Evolutionary conservation across 1,140 invertebrate genomes (phyloP).

Genomic region (Zaprionus vittiger): DNA sequence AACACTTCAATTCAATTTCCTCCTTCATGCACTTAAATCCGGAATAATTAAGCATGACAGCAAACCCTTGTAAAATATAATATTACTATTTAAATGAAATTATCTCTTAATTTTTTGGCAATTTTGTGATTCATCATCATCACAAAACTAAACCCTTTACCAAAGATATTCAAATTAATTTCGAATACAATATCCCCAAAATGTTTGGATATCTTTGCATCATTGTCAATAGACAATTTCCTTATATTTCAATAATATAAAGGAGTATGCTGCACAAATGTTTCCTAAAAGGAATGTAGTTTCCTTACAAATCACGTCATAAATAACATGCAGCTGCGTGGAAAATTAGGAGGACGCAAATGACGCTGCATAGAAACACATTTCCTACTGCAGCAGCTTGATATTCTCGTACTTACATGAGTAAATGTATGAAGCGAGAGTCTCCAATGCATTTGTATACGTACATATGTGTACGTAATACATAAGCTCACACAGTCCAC

Average conservation of each 20-base stretch:
- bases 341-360: constrained; percentile 69
- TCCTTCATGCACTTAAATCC: background rate
- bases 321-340: constrained; percentile 76
- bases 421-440: background rate
- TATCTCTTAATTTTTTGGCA: no score
- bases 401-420: constrained; percentile 24
- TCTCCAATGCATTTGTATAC: background rate
- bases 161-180: no score
- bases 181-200: no score
- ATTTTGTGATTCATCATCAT: no score
- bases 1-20: background rate
- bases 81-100: no score
- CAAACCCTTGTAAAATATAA: no score
- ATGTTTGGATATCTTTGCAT: background rate
- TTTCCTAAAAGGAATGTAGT: background rate
- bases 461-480: background rate
- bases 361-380: constrained; percentile 29
- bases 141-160: no score
- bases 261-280: background rate
- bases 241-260: background rate
- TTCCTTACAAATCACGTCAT: constrained; percentile 61
- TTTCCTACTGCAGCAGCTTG: constrained; percentile 60
- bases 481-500: background rate
- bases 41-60: background rate
- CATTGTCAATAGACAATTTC: background rate